These are phyloP conservation scores for Nephila pilipes DNA, from an alignment of 1,140 invertebrate species.

Conservation along the genomic window DNA sequence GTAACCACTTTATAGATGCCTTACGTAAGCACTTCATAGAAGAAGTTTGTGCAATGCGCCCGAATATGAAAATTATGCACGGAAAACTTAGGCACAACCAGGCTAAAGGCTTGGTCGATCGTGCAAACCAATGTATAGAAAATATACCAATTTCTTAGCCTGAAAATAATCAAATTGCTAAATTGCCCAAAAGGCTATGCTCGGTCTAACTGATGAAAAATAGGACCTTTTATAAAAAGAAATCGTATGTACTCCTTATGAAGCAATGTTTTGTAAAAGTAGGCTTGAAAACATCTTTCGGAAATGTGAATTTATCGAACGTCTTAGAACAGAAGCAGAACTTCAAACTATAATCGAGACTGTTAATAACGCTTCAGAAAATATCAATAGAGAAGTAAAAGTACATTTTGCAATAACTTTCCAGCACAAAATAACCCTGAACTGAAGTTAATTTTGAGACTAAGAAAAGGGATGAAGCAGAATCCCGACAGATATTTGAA, in stretches of 20 bases:
- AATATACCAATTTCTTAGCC: constrained; percentile 41
- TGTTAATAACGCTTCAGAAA: too few species aligned
- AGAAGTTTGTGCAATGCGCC: constrained; percentile 1
- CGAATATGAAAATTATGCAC: constrained; percentile 75
- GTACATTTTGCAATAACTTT: too few species aligned
- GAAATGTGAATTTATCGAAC: too few species aligned
- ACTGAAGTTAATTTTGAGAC: too few species aligned
- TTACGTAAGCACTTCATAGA: constrained; percentile 51
- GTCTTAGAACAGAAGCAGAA: too few species aligned
- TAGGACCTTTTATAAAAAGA: constrained; percentile 44
- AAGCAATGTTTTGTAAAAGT: constrained; percentile 53
- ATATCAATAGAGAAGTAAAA: too few species aligned
- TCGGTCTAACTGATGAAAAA: constrained; percentile 60
- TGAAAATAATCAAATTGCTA: constrained; percentile 55
- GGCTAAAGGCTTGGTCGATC: constrained; percentile 76
- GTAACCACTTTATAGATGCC: too few species aligned
- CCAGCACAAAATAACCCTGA: too few species aligned
- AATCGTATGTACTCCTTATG: constrained; percentile 36
- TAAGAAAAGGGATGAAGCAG: too few species aligned
- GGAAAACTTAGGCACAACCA: constrained; percentile 77
- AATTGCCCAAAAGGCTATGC: constrained; percentile 54
- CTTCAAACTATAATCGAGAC: too few species aligned
- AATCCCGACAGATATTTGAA: too few species aligned
- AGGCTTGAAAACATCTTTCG: too few species aligned
- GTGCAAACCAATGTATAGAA: constrained; percentile 76